phyloP scores from a whole-genome alignment of 92 coral and sea anemone species.

The Epizoanthus scotinus region DNA sequence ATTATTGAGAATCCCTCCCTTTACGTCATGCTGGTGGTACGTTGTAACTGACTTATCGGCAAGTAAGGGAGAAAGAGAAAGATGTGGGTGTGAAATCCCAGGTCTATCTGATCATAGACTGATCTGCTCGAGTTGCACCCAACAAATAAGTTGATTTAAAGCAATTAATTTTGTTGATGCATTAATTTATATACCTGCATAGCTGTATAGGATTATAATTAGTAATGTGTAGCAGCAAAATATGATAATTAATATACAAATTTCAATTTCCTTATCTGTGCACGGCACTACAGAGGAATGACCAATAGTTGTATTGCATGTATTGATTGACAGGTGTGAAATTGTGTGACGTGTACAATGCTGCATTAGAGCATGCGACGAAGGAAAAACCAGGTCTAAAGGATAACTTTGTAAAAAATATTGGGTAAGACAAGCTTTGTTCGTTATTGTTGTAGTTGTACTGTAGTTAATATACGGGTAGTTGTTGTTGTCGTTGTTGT shows the following conservation, averaged over 20 bases:
- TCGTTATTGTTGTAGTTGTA: background rate
- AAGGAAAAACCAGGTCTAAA: slow-evolving; percentile 86
- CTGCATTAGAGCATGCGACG: slow-evolving; percentile 77
- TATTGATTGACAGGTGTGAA: slow-evolving; percentile 64
- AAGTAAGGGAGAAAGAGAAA: slow-evolving; percentile 29
- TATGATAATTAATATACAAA: too few species aligned
- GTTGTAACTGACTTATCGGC: background rate
- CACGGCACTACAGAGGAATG: too few species aligned
- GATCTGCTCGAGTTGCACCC: slow-evolving; percentile 42
- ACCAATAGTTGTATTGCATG: background rate
- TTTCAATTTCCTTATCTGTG: too few species aligned
- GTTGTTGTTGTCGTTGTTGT: background rate
- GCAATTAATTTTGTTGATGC: too few species aligned
- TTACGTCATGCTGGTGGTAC: slow-evolving; percentile 14
- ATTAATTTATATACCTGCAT: too few species aligned
- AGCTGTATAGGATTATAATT: too few species aligned
- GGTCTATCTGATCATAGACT: slow-evolving; percentile 31
- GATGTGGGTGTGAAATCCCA: slow-evolving; percentile 40
- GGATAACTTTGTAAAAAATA: slow-evolving; percentile 90
- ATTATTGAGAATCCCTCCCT: slow-evolving; percentile 4
- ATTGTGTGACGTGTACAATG: slow-evolving; percentile 94
- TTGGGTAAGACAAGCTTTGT: slow-evolving; percentile 68
- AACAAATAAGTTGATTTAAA: background rate
- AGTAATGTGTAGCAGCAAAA: too few species aligned
- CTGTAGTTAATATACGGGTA: background rate